These are phyloP conservation scores for Clupea harengus DNA, from an alignment of 2,113 vertebrate species.

Conservation along the genomic window DNA sequence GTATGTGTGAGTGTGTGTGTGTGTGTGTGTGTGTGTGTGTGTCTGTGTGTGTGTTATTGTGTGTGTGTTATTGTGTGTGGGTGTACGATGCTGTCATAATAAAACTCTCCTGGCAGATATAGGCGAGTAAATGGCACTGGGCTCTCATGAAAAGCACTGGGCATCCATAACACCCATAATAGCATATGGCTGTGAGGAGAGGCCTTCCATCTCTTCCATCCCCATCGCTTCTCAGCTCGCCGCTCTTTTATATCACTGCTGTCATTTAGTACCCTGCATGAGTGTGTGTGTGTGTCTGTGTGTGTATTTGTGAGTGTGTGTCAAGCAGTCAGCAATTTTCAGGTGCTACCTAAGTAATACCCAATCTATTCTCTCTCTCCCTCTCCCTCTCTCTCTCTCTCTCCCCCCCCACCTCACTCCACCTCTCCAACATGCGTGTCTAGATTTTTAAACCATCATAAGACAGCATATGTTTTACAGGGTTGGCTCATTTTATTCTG, in stretches of 20 bases:
- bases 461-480: conserved; percentile 25
- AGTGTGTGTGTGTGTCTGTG: background rate
- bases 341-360: conserved; percentile 13
- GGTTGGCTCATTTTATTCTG: conserved; percentile 33
- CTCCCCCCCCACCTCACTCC: background rate
- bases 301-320: background rate
- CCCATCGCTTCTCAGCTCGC: background rate
- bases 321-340: conserved; percentile 24
- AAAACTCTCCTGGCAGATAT: conserved; percentile 33
- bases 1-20: background rate
- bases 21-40: conserved; percentile 36
- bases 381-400: background rate
- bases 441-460: conserved; percentile 27
- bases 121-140: conserved; percentile 24
- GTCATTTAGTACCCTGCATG: conserved; percentile 23
- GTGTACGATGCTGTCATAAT: conserved; percentile 25
- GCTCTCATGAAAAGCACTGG: conserved; percentile 35
- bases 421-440: conserved; percentile 13
- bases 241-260: conserved; percentile 12
- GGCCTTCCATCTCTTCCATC: conserved; percentile 35
- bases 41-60: background rate
- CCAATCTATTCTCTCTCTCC: background rate
- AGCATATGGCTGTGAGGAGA: conserved; percentile 33
- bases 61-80: background rate
- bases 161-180: conserved; percentile 29